Percentiles rank a stretch among this genome's conserved stretches.
Evolutionary conservation across 2,797 vertebrate genomes (phyloP).

Genomic region (Okamejei kenojei): DNA sequence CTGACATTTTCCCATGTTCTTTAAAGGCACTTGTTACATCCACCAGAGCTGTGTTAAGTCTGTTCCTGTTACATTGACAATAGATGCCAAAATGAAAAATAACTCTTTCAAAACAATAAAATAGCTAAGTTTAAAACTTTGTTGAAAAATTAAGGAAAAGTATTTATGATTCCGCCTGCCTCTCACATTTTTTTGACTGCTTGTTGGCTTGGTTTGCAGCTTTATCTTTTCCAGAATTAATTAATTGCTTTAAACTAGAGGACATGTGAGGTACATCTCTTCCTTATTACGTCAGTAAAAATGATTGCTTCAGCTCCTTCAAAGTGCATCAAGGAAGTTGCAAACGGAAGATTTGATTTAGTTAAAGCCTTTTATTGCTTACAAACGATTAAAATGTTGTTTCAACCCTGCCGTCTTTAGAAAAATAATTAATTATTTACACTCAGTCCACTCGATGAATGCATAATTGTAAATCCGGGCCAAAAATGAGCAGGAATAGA

Average conservation of each 20-base stretch:
- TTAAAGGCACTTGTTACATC: neutral
- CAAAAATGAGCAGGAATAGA: no score
- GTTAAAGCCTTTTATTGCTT: neutral
- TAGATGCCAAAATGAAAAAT: neutral
- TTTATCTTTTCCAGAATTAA: neutral
- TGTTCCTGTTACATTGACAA: neutral
- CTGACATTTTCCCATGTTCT: neutral
- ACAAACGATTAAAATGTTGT: slow-evolving; percentile 4
- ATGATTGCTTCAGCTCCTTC: neutral
- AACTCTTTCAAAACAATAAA: neutral
- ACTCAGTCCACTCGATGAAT: neutral
- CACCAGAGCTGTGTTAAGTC: neutral
- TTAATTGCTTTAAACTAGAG: neutral
- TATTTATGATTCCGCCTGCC: neutral
- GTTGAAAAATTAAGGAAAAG: neutral
- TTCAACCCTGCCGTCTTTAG: neutral
- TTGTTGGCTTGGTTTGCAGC: no score
- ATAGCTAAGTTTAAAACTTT: neutral
- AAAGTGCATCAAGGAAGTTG: neutral
- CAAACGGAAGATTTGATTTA: neutral
- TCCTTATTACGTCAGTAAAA: neutral
- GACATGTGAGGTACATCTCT: neutral
- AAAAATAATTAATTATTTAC: neutral
- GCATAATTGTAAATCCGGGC: no score
- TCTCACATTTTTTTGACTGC: neutral